A percentile compares a stretch with the other conserved stretches of the same genome.
Evolutionary conservation across 1,140 invertebrate genomes (phyloP).

Genomic region (Caenorhabditis remanei): DNA sequence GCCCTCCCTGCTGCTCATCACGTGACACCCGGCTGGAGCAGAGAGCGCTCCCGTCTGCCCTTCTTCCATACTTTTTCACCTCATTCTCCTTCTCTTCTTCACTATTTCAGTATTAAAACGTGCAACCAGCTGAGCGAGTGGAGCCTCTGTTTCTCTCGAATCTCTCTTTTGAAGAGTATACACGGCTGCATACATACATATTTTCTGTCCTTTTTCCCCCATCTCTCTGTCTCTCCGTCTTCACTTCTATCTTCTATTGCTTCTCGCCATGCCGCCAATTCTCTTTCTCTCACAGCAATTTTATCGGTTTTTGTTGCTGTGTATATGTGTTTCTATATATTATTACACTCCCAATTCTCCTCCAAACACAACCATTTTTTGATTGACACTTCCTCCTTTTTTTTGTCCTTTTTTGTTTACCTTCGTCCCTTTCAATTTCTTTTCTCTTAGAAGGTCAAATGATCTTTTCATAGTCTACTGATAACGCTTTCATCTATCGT

Average conservation of each 20-base stretch:
- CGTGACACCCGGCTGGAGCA: slow-evolving; percentile 36
- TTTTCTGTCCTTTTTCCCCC: slow-evolving; percentile 21
- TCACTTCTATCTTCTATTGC: not conserved
- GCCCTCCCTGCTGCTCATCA: slow-evolving; percentile 45
- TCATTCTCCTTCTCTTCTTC: not conserved
- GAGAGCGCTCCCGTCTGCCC: not conserved
- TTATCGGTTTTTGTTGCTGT: slow-evolving; percentile 45
- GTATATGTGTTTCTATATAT: slow-evolving; percentile 41
- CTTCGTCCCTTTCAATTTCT: not conserved
- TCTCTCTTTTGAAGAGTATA: slow-evolving; percentile 34
- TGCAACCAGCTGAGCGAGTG: slow-evolving; percentile 12
- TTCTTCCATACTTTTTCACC: not conserved
- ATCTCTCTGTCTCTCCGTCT: slow-evolving; percentile 3
- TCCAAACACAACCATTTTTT: not conserved
- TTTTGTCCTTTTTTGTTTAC: slow-evolving; percentile 28
- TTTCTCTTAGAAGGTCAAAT: not conserved
- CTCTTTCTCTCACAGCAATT: slow-evolving; percentile 8
- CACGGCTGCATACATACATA: slow-evolving; percentile 39
- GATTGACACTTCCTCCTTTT: slow-evolving; percentile 33
- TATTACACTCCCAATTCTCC: slow-evolving; percentile 10
- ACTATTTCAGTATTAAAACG: slow-evolving; percentile 47
- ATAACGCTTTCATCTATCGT: not conserved
- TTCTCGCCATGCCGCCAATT: not conserved
- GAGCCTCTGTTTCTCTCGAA: not conserved
- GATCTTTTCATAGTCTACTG: no score